Conservation (phyloP, 2,113 vertebrate genomes). For the Thunnus maccoyii region DNA sequence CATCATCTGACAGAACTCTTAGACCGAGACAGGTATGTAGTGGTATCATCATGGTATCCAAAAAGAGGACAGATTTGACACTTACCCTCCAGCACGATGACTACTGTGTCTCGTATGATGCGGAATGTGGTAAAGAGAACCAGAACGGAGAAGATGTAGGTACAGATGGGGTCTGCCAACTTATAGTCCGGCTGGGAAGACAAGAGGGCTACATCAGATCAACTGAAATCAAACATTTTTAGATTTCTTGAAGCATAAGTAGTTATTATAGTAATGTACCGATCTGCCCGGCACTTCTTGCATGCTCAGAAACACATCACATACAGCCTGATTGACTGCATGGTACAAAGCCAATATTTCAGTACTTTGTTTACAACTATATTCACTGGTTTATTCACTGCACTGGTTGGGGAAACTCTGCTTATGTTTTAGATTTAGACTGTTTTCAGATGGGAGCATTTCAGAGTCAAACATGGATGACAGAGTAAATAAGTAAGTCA, state of each 20-base stretch:
- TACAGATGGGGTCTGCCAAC: slow-evolving; percentile 97
- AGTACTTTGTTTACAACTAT: no score
- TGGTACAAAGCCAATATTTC: background rate
- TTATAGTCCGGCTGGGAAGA: slow-evolving; percentile 93
- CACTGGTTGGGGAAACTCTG: no score
- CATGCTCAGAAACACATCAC: slow-evolving; percentile 3
- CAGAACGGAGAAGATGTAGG: slow-evolving; percentile 95
- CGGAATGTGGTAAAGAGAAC: slow-evolving; percentile 95
- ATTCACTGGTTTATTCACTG: no score
- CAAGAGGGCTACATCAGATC: slow-evolving; percentile 26
- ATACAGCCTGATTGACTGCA: background rate
- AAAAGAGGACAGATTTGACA: background rate
- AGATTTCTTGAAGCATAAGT: background rate
- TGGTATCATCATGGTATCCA: background rate
- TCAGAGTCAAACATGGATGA: no score
- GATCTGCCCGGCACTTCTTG: background rate
- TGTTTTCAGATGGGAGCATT: no score
- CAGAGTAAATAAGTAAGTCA: no score
- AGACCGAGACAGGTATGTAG: background rate
- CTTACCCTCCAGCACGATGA: slow-evolving; percentile 97
- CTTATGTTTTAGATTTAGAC: no score
- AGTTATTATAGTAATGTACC: background rate
- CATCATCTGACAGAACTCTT: background rate
- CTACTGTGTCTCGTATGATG: slow-evolving; percentile 92
- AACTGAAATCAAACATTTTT: background rate